Conservation (phyloP, 2,797 vertebrate species). For the Oreochromis grahami region DNA sequence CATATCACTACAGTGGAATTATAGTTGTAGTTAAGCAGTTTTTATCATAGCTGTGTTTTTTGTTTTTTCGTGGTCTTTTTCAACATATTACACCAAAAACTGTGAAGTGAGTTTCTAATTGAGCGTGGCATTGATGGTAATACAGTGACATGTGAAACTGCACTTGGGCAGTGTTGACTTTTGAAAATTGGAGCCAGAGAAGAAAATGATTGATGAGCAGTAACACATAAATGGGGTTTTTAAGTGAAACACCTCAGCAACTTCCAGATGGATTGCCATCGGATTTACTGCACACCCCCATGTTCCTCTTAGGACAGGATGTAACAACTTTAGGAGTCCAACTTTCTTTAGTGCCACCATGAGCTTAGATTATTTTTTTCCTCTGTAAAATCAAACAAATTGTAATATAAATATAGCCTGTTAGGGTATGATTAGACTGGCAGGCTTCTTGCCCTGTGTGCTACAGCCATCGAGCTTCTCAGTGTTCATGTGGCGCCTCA, state of each 20-base stretch:
- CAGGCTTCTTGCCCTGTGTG: background rate
- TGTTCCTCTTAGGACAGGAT: background rate
- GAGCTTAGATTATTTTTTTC: background rate
- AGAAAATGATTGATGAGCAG: background rate
- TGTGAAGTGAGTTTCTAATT: background rate
- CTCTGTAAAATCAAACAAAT: background rate
- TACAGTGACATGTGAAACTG: background rate
- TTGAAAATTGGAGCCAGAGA: background rate
- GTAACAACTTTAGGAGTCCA: background rate
- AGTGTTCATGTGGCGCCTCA: background rate
- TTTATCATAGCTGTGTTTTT: background rate
- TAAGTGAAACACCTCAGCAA: background rate
- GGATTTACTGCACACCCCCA: background rate
- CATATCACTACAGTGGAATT: background rate
- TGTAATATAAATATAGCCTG: background rate
- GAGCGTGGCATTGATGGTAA: background rate
- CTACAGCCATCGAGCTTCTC: background rate
- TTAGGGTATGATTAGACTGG: background rate
- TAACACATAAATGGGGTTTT: background rate
- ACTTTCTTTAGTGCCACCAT: background rate
- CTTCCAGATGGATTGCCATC: accelerated
- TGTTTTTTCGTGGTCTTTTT: background rate
- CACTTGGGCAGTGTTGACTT: background rate
- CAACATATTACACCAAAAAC: background rate
- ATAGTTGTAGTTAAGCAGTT: background rate